Evolutionary conservation across 1,140 invertebrate species (phyloP).

Genomic region (Micrasema minimum): DNA sequence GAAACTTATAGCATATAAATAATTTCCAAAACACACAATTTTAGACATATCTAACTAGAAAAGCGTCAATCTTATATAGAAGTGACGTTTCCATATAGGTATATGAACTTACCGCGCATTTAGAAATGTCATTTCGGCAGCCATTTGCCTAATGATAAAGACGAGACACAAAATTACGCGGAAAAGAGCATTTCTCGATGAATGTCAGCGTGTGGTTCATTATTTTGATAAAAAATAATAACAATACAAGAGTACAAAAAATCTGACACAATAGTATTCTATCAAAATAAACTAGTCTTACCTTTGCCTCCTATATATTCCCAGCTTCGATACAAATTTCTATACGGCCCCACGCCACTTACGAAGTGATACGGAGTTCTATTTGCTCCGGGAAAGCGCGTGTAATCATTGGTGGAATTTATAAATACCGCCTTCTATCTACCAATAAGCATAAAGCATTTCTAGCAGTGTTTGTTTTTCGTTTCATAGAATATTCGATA

Average conservation of each 20-base stretch:
- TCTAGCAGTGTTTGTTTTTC: conserved; percentile 42
- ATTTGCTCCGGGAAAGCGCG: conserved; percentile 31
- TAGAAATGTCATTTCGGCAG: conserved; percentile 63
- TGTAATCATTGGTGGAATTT: conserved; percentile 45
- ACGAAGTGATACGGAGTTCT: conserved; percentile 34
- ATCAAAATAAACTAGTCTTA: conserved; percentile 40
- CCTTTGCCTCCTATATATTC: conserved; percentile 41
- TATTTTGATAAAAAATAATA: conserved; percentile 9
- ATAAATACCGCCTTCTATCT: conserved; percentile 44
- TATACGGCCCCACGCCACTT: conserved; percentile 43
- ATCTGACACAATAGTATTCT: conserved; percentile 34
- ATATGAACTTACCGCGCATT: conserved; percentile 44
- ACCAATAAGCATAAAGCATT: conserved; percentile 47
- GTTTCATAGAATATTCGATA: background rate
- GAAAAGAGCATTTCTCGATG: conserved; percentile 31
- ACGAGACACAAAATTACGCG: conserved; percentile 37
- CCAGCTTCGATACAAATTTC: conserved; percentile 41
- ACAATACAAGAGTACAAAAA: conserved; percentile 13
- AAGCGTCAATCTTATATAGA: conserved; percentile 16
- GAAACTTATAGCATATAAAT: too few species aligned
- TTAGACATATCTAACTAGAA: background rate
- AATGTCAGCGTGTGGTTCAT: background rate
- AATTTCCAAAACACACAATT: background rate
- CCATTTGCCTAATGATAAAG: conserved; percentile 62
- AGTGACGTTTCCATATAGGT: conserved; percentile 33